These are phyloP conservation scores for Anabas testudineus DNA, from an alignment of 2,797 vertebrate species.

Conservation along the genomic window DNA sequence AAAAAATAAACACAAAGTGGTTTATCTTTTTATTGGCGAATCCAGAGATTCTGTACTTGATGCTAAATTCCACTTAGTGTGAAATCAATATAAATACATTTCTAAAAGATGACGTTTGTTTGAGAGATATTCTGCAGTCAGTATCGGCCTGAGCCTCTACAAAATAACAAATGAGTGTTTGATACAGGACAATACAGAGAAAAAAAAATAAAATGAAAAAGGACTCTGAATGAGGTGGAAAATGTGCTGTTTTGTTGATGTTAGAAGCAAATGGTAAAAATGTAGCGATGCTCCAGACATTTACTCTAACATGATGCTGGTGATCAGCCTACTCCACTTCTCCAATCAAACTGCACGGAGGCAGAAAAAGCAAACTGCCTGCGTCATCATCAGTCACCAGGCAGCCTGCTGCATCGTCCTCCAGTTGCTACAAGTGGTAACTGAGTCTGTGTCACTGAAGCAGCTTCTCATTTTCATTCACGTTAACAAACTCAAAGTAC, in stretches of 20 bases:
- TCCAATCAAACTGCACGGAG: constrained; percentile 27
- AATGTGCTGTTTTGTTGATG: neutral
- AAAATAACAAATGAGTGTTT: constrained; percentile 26
- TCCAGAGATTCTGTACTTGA: constrained; percentile 81
- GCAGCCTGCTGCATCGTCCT: constrained; percentile 7
- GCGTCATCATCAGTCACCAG: constrained; percentile 2
- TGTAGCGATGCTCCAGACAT: constrained; percentile 34
- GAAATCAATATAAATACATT: constrained; percentile 87
- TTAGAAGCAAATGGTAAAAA: constrained; percentile 11
- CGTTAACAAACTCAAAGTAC: constrained; percentile 39
- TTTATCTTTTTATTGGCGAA: constrained; percentile 83
- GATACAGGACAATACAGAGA: neutral
- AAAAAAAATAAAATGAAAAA: neutral
- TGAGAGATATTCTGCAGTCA: constrained; percentile 50
- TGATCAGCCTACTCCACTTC: constrained; percentile 46
- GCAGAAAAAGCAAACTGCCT: constrained; percentile 17
- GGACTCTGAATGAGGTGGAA: neutral
- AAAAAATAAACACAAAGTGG: constrained; percentile 68
- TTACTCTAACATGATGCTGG: constrained; percentile 32
- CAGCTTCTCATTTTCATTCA: constrained; percentile 43
- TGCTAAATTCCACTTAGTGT: constrained; percentile 81
- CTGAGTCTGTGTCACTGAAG: constrained; percentile 27
- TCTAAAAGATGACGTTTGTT: constrained; percentile 73
- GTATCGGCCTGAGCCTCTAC: constrained; percentile 28
- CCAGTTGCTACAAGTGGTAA: constrained; percentile 18